Evolutionary conservation across 2,797 vertebrate genomes (phyloP).

Genomic region (Phoebastria nigripes): DNA sequence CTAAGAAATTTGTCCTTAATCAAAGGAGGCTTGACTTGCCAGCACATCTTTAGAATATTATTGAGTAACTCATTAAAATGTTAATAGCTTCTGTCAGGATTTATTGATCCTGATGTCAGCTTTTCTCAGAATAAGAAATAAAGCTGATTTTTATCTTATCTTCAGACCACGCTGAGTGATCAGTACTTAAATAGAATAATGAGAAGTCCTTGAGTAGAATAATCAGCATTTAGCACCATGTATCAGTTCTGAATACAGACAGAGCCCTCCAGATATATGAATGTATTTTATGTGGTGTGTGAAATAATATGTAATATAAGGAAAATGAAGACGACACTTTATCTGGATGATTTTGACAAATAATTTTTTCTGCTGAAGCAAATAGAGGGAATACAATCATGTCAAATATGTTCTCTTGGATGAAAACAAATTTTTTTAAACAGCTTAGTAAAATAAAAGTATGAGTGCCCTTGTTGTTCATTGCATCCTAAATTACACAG

Average conservation of each 20-base stretch:
- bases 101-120: constrained; percentile 79
- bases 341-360: background rate
- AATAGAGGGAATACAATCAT: background rate
- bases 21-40: constrained; percentile 67
- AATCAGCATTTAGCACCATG: background rate
- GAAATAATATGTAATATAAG: background rate
- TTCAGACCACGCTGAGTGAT: constrained; percentile 35
- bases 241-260: background rate
- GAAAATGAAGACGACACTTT: background rate
- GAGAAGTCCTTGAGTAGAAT: constrained; percentile 36
- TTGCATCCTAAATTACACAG: background rate
- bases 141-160: constrained; percentile 66
- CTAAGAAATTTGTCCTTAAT: constrained; percentile 65
- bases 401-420: background rate
- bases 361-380: background rate
- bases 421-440: background rate
- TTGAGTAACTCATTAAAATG: constrained; percentile 76
- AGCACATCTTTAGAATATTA: constrained; percentile 70
- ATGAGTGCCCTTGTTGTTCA: background rate
- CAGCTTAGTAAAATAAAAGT: background rate
- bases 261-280: background rate
- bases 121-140: constrained; percentile 69
- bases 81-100: constrained; percentile 76
- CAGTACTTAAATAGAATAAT: constrained; percentile 57
- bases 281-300: background rate